phyloP scores from a whole-genome alignment of 2,797 vertebrate genomes.

The Fistularia commersonii region DNA sequence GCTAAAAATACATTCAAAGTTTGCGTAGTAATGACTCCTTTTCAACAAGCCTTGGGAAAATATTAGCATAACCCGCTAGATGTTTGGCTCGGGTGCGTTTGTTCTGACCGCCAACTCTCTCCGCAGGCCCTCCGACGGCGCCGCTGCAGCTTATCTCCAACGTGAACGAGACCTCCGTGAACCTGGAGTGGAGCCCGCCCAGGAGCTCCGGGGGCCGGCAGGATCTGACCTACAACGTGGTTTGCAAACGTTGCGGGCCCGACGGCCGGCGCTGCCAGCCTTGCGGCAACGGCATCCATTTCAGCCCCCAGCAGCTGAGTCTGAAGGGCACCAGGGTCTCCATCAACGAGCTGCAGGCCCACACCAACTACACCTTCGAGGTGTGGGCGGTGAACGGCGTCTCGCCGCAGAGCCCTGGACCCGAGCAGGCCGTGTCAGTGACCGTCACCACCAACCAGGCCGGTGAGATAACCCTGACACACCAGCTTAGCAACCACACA shows the following conservation, averaged over 20 bases:
- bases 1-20: too few species aligned
- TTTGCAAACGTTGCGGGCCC: slow-evolving; percentile 87
- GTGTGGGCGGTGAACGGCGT: slow-evolving; percentile 96
- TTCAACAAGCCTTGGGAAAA: slow-evolving; percentile 15
- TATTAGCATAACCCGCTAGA: slow-evolving; percentile 5
- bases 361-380: slow-evolving; percentile 98
- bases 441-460: slow-evolving; percentile 98
- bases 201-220: slow-evolving; percentile 87
- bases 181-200: slow-evolving; percentile 92
- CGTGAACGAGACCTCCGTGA: slow-evolving; percentile 95
- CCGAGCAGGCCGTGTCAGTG: slow-evolving; percentile 91
- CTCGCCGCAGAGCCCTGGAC: slow-evolving; percentile 88
- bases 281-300: slow-evolving; percentile 90
- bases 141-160: slow-evolving; percentile 95
- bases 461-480: slow-evolving; percentile 78
- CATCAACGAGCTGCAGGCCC: slow-evolving; percentile 93
- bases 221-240: slow-evolving; percentile 91
- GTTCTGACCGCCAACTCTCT: slow-evolving; percentile 21
- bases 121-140: slow-evolving; percentile 86
- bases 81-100: not conserved
- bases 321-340: slow-evolving; percentile 87
- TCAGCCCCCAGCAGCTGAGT: slow-evolving; percentile 88
- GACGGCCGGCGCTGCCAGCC: slow-evolving; percentile 84
- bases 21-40: not conserved
- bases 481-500: too few species aligned